These are phyloP conservation scores for Triops longicaudatus DNA, from an alignment of 1,140 invertebrate genomes.

Conservation along the genomic window DNA sequence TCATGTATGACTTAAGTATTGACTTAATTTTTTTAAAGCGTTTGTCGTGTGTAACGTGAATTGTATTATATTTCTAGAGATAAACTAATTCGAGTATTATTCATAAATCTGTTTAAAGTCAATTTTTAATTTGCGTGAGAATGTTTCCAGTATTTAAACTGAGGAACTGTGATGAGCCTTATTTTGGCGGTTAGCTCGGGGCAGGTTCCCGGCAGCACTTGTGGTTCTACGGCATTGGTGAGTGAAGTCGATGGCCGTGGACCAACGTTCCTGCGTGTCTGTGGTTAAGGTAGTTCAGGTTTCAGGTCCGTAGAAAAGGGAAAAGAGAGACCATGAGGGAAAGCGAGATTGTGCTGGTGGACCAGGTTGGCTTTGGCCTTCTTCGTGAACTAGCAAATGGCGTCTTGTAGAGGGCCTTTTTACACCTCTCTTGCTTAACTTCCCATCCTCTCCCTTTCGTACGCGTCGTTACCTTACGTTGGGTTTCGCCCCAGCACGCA, in stretches of 20 bases:
- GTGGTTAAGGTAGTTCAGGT: background rate
- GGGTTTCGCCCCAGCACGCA: background rate
- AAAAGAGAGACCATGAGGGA: no score
- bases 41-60: no score
- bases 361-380: background rate
- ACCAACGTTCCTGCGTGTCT: background rate
- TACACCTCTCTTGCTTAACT: background rate
- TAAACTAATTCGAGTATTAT: no score
- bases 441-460: background rate
- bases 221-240: background rate
- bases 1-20: no score
- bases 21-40: no score
- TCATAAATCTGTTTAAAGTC: no score
- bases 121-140: no score
- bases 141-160: no score
- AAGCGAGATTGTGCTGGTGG: no score
- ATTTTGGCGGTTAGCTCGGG: background rate
- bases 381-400: background rate
- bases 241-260: slow-evolving; percentile 5
- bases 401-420: background rate
- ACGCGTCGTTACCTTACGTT: background rate
- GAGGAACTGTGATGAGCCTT: background rate
- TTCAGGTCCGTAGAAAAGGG: background rate
- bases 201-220: background rate
- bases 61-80: no score